Evolutionary conservation across 64 coral and sea anemone species (phyloP), one percentile per base, ranked within the genome.

Genomic region (Orbicella faveolata): DNA sequence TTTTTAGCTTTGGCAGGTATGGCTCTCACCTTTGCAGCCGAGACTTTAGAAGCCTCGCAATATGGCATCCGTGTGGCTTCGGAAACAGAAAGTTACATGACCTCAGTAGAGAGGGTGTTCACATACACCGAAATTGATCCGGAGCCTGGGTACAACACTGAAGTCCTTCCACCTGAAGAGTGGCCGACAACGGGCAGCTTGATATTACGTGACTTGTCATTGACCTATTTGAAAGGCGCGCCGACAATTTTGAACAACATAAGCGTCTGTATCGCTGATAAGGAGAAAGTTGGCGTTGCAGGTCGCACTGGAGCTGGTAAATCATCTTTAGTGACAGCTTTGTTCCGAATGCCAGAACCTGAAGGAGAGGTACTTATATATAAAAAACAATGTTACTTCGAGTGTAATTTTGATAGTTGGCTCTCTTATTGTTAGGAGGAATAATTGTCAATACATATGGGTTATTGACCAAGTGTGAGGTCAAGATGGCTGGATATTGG

Each of bases 321-420:
- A 67, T 95, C 93, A 9, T 95, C 89, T 9, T 25, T 95, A n/a
- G 52, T 95, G 21, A 89, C 93, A 14, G 93, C 93, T 33, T 91
- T 95, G 76, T 91, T 95, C 52, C 89, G 93, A 51, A 95, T 91
- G 89, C 93, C 93, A 75, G 93, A 95, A 23, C 93, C 93, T 18
- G 77, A 75, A 18, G 93, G 93, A 16, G 48, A 59, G 19, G 81
- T 84, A 52, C 48, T 64, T 44, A 52, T 25, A 14, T 19, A 13
- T 48, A 59, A 16, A 59, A 59, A 12, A 48, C 2, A 48, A 4
- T 4, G 39, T 48, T 48, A 48, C 2, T 48, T 48, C 44, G 3
- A 48, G 44, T 48, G 44, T 48, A 48, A 48, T 48, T 48, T 48
- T 6, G 44, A 48, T 48, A 48, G 5, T 48, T 6, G 7, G 44